phyloP scores from a whole-genome alignment of 2,888 invertebrate genomes.

The Catocala nupta region DNA sequence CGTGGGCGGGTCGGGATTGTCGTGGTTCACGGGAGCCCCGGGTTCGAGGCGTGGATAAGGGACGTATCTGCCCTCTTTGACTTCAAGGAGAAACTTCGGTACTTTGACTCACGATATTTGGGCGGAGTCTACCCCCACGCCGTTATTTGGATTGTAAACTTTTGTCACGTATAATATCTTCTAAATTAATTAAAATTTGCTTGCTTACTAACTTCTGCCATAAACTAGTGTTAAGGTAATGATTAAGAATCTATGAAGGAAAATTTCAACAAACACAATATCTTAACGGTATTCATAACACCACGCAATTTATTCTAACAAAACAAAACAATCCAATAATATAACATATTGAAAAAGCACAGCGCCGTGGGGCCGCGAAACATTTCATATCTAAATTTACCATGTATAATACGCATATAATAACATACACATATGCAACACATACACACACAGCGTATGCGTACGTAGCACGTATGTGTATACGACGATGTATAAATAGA shows the following conservation, averaged over 20 bases:
- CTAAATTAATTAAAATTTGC: no score
- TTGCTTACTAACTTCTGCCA: no score
- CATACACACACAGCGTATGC: conserved; percentile 32
- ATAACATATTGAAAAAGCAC: conserved; percentile 33
- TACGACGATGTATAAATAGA: conserved; percentile 56
- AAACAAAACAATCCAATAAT: conserved; percentile 38
- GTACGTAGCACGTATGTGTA: conserved; percentile 29
- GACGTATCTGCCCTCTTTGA: background rate
- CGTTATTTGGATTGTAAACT: no score
- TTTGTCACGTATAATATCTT: no score
- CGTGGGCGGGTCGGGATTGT: conserved; percentile 63
- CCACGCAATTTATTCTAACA: conserved; percentile 2
- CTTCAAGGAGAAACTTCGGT: background rate
- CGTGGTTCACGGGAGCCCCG: conserved; percentile 41
- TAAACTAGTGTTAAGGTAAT: no score
- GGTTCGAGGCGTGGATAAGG: conserved; percentile 13
- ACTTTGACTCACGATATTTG: background rate
- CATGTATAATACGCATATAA: conserved; percentile 64
- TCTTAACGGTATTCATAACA: background rate
- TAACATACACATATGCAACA: conserved; percentile 67
- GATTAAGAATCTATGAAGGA: no score
- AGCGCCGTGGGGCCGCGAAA: conserved; percentile 61
- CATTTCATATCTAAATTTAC: conserved; percentile 74
- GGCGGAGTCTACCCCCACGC: background rate
- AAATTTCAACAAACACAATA: background rate